Base-by-base conservation (phyloP, 1,140 invertebrate species). In the Euborellia annulipes region DNA sequence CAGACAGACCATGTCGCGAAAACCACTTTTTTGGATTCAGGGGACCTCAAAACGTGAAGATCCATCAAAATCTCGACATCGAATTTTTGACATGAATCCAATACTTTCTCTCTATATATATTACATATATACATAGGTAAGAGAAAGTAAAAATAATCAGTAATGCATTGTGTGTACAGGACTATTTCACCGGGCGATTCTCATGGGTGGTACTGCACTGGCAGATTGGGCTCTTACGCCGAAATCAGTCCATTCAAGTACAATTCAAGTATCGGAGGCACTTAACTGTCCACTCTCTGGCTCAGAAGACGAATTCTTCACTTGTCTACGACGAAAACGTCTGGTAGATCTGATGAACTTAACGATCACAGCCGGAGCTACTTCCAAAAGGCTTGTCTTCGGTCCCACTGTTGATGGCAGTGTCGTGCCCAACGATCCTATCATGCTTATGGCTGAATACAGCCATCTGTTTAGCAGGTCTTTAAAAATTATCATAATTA, bases 191-290 rank as follows among this genome's bases (percentile, higher is more conserved):
- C 74, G 90, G 39, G 88, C 87, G 1, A 88, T 97, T 47, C 67
- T 96, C 8, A 92, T 95, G 83, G 87, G 87, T 22, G 93, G 93
- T 0, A 89, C 90, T 2, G 90, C 91, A 0, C 62, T 96, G 36
- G 82, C 84, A 42, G 82, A 85, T 51, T 92, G 85, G 80, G 88
- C 90, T 0, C 71, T 92, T 55, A 85, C 82, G 2, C 74, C 75
- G 55, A 80, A 87, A 51, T 84, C 89, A 0, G 58, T 78, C 1
- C n/a, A n/a, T n/a, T 76, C 80, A 55, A 81, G 81, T 47, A 86
- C 81, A 1, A 71, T 79, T 55, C 79, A 87, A 69, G 79, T 93
- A 6, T 83, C 85, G 0, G 71, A 79, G 52, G 75, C 71, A 40
- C 63, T 92, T 1, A 81, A 87, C 55, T 94, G 90, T 58, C 74